Evolutionary conservation across 2,113 vertebrate genomes (phyloP).

Genomic region (Cavia aperea): DNA sequence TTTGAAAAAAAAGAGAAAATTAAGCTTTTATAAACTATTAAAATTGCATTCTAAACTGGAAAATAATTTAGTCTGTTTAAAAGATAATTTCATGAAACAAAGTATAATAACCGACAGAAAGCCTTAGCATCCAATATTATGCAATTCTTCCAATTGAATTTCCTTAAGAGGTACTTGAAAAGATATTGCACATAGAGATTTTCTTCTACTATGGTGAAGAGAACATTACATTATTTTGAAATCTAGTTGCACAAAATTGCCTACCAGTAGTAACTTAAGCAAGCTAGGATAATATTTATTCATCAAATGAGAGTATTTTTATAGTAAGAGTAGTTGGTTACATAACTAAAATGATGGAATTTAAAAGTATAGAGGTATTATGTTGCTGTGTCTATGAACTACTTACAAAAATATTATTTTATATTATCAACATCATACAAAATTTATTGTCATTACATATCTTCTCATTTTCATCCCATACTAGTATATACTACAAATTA

Average conservation of each 20-base stretch:
- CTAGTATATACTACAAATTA: background rate
- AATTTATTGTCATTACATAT: background rate
- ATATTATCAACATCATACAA: background rate
- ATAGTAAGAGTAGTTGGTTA: background rate
- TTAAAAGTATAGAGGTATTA: background rate
- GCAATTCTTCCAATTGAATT: background rate
- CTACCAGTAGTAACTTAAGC: background rate
- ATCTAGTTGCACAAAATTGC: background rate
- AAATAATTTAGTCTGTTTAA: background rate
- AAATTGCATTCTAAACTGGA: background rate
- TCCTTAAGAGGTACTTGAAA: background rate
- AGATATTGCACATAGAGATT: background rate
- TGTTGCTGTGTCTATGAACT: background rate
- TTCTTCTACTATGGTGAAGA: background rate
- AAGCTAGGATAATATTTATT: background rate
- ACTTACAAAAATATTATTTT: background rate
- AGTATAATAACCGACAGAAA: background rate
- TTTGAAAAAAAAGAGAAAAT: background rate
- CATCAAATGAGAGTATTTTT: background rate
- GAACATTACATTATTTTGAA: background rate
- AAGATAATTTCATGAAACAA: constrained; percentile 9
- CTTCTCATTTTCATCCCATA: background rate
- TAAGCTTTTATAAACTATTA: background rate
- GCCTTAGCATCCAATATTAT: background rate
- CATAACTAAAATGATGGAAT: background rate